Conservation (phyloP, 1,140 invertebrate species). For the Streblospio benedicti region DNA sequence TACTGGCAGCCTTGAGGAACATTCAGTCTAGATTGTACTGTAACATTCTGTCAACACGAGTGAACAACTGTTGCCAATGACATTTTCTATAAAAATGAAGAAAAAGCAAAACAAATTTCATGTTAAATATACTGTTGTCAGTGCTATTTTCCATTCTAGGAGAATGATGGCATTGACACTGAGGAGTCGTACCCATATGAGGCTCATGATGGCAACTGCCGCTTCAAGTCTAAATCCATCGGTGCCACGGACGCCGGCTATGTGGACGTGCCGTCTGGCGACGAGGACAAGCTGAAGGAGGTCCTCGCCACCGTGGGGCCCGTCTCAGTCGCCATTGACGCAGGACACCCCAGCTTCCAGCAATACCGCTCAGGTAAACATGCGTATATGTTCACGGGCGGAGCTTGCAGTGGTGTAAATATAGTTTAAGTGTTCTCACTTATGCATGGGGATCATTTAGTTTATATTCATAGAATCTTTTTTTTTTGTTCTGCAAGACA, state of each 20-base stretch:
- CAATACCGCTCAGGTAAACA: constrained; percentile 5
- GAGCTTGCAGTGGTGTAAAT: too few species aligned
- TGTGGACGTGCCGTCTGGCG: constrained; percentile 6
- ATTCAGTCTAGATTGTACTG: too few species aligned
- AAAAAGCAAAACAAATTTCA: background rate
- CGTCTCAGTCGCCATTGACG: constrained; percentile 49
- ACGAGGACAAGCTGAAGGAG: constrained; percentile 26
- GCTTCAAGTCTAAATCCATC: constrained; percentile 10
- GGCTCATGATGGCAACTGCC: constrained; percentile 14
- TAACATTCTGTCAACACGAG: too few species aligned
- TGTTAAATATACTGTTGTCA: background rate
- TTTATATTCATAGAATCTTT: too few species aligned
- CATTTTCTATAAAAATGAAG: too few species aligned
- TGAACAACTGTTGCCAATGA: too few species aligned
- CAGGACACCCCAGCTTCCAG: constrained; percentile 25
- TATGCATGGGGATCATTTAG: too few species aligned
- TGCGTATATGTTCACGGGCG: too few species aligned
- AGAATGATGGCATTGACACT: constrained; percentile 17
- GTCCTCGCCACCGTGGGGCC: constrained; percentile 46
- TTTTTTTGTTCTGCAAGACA: too few species aligned
- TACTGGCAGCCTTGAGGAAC: too few species aligned
- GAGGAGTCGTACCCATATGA: constrained; percentile 18
- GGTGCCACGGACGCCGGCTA: constrained; percentile 17
- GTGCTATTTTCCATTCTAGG: too few species aligned
- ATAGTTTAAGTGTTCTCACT: too few species aligned